A percentile compares a stretch with the other conserved stretches of the same genome.
These are phyloP conservation scores for Fragum sueziense DNA, from an alignment of 2,888 invertebrate genomes.

Conservation along the genomic window DNA sequence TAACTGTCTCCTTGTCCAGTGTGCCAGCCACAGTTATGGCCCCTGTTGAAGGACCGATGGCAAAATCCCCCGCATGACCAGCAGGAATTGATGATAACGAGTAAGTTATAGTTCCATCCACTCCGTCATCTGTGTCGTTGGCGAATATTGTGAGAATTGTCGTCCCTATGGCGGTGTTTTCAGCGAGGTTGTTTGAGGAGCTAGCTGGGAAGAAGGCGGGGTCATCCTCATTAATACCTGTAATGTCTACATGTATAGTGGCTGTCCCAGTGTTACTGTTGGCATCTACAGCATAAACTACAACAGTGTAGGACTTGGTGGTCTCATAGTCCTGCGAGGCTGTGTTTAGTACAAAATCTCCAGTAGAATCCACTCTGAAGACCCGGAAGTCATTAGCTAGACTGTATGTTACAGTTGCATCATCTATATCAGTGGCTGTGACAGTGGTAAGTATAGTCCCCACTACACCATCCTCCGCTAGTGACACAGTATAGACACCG, in stretches of 20 bases:
- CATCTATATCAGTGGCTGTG: slow-evolving; percentile 66
- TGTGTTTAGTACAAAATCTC: slow-evolving; percentile 52
- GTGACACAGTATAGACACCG: slow-evolving; percentile 60
- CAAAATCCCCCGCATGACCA: slow-evolving; percentile 60
- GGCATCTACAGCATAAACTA: slow-evolving; percentile 92
- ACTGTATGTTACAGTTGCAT: slow-evolving; percentile 59
- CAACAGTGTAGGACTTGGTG: slow-evolving; percentile 53
- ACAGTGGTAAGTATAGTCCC: slow-evolving; percentile 61
- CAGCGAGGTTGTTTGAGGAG: slow-evolving; percentile 58
- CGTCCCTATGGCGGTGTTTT: slow-evolving; percentile 61
- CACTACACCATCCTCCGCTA: slow-evolving; percentile 65
- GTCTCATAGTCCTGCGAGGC: slow-evolving; percentile 66
- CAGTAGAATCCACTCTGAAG: slow-evolving; percentile 59
- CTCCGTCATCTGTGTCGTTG: slow-evolving; percentile 69
- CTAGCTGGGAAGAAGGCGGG: slow-evolving; percentile 60
- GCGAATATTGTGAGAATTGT: slow-evolving; percentile 64
- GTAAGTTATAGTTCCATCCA: slow-evolving; percentile 66
- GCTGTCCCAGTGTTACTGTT: slow-evolving; percentile 94
- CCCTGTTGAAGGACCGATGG: slow-evolving; percentile 60
- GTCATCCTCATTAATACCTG: slow-evolving; percentile 66
- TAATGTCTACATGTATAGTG: slow-evolving; percentile 80
- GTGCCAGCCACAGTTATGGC: slow-evolving; percentile 36
- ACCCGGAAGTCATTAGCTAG: slow-evolving; percentile 47
- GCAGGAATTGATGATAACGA: slow-evolving; percentile 48
- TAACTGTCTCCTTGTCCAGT: slow-evolving; percentile 45